Base-by-base conservation (phyloP, 23 tunicate species). In the Oikopleura vanhoeffeni region DNA sequence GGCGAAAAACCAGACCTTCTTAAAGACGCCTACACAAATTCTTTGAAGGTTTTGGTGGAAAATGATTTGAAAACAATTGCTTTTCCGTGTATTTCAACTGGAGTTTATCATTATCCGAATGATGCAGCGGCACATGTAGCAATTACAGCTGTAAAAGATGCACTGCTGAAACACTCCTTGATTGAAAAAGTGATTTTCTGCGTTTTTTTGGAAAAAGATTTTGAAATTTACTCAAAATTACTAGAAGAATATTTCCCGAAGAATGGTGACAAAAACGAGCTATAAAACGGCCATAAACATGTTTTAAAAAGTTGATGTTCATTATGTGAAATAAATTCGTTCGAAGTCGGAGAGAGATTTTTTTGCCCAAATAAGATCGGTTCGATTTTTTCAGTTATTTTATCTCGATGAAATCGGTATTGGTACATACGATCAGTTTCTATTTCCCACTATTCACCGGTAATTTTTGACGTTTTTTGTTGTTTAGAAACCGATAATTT, bases 1-100 rank as follows among this genome's bases (percentile, higher is more conserved):
- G 92, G 88, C 39, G 88, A 87, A 83, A 57, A 86, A 1, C 83
- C 86, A 40, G 84, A 84, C 2, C 3, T 38, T 2, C 82, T 92
- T 13, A 1, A 39, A 0, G 77, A 83, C 67, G 91, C 96, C 42
- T 94, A 94, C 76, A 39, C 30, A 39, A 86, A 76, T 39, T 67
- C 87, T 71, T 57, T 94, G 39, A 86, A 90, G 40, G 36, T 94
- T 35, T 57, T 87, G 57, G 57, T 76, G 28, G 41, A 88, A 57
- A 79, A 90, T 57, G 87, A 88, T 0, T 41, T 90, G 41, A 75
- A 40, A 41, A 40, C 88, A 1, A 85, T 94, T 40, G 98, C 98
- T 33, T 94, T 94, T 84, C 95, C 95, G 1, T 94, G 98, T 57
- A 94, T 94, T 41, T 94, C 98, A 27, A 94, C 98, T 49, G 98